Evolutionary conservation across 1,140 invertebrate genomes (phyloP), one percentile per base, ranked within the genome.

Genomic region (Euglossa dilemma): DNA sequence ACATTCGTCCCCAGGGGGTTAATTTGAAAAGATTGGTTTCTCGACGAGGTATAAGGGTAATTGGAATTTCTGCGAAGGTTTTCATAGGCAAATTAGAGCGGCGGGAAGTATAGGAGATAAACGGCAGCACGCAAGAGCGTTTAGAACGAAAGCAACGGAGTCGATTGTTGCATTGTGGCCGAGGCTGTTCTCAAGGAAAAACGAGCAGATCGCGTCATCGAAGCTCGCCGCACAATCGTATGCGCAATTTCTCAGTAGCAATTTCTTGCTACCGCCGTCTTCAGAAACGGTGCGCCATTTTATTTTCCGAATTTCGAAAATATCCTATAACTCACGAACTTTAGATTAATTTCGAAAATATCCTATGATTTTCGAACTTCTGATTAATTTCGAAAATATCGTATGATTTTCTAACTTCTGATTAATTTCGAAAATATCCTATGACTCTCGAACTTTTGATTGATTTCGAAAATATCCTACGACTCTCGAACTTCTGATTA

Each of bases 141-240:
- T 80, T 70, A 67, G 36, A 81, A 80, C 74, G 86, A 87, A 87
- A 84, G 86, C 70, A 71, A 74, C 79, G 36, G 20, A 52, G 71
- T 78, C 84, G 89, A 90, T 86, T 82, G 78, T 87, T 70, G 75
- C 83, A 89, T 87, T 86, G 88, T 87, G 80, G n/a, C 76, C 70
- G 80, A 84, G 83, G 77, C 72, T 82, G 84, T 77, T 87, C 86
- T 80, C 86, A 87, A 82, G 85, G 75, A 86, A 88, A 87, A 91
- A 70, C 80, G 72, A 69, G 75, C 77, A 36, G 74, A 85, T 82
- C 84, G 83, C 85, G 85, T 87, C 85, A 87, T 54, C 85, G 59
- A 64, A 69, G 66, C 59, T 79, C 52, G 28, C 54, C 28, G 63
- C 47, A 61, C 56, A 45, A 50, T 61, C 71, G 28, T 73, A 76